Evolutionary conservation across 1,140 invertebrate species (phyloP), one percentile per base, ranked within the genome.

Genomic region (Littorina saxatilis): DNA sequence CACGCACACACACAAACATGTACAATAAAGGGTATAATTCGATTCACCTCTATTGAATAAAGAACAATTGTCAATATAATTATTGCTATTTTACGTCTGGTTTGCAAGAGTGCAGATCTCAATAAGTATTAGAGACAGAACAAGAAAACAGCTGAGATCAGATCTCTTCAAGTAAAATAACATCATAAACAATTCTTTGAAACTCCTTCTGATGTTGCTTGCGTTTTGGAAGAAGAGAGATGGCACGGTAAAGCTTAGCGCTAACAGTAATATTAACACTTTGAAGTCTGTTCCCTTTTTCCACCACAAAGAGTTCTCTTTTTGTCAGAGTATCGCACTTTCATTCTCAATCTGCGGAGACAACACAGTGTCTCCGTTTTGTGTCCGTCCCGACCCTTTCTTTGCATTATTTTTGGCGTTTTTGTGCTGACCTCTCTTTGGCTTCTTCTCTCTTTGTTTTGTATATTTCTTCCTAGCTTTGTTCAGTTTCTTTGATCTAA

Each of bases 51-150:
- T 20, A 35, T 47, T 47, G 7, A 47, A 47, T 47, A 47, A 47
- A n/a, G n/a, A n/a, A 58, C 29, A 63, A 32, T 32, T 7, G 66
- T 23, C 35, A 68, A 68, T 23, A 68, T 39, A 40, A 15, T 68
- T 68, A 68, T 68, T 68, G 66, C 66, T 68, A 15, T 20, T 29
- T 68, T 32, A 68, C 66, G 66, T 68, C 66, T 68, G 66, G 66
- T 68, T 68, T 68, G 66, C 66, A 58, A 37, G 17, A 68, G 66
- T 68, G 32, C 66, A 68, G 35, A 68, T 68, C 66, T 68, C 66
- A 68, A 68, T 20, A 39, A 23, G 29, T 39, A 35, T 23, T 2
- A 23, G 66, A 68, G 66, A 68, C 66, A 68, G 35, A 39, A 39
- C 35, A 58, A 68, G 35, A 39, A 68, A 40, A 13, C 23, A 3